A percentile compares a stretch with the other conserved stretches of the same genome.
Conservation (phyloP, 2,113 vertebrate genomes). For the Eptesicus fuscus region DNA sequence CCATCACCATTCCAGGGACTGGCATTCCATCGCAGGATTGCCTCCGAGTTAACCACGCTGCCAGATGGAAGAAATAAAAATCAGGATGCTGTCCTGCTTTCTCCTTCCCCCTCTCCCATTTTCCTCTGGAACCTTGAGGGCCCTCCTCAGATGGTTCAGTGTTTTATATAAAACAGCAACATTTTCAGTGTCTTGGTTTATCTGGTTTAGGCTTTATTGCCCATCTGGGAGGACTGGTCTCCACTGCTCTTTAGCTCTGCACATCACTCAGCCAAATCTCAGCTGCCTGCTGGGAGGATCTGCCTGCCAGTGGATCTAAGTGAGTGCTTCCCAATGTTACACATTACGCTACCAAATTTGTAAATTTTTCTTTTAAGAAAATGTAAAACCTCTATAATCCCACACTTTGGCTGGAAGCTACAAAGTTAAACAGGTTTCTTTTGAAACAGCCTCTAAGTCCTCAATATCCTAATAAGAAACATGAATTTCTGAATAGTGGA, state of each 20-base stretch:
- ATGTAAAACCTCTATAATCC: background rate
- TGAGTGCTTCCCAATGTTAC: background rate
- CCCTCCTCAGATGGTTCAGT: background rate
- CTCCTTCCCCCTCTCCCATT: background rate
- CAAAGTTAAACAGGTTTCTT: conserved; percentile 30
- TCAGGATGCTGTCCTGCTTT: background rate
- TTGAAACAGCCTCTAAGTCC: conserved; percentile 6
- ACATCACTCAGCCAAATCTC: background rate
- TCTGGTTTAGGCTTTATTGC: background rate
- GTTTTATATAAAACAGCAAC: background rate
- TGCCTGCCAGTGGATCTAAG: background rate
- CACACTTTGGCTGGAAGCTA: background rate
- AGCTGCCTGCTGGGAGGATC: background rate
- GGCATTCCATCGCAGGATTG: background rate
- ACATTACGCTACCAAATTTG: background rate
- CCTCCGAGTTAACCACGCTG: background rate
- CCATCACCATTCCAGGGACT: background rate
- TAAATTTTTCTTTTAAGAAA: background rate
- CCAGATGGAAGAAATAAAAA: background rate
- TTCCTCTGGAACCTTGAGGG: background rate
- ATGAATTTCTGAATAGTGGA: background rate
- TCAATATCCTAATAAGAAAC: background rate
- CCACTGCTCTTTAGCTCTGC: background rate
- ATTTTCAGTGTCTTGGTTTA: background rate
- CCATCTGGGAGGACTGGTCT: background rate